A percentile compares a stretch with the other conserved stretches of the same genome.
Evolutionary conservation across 2,113 vertebrate genomes (phyloP).

Genomic region (Pollimyrus isidori): DNA sequence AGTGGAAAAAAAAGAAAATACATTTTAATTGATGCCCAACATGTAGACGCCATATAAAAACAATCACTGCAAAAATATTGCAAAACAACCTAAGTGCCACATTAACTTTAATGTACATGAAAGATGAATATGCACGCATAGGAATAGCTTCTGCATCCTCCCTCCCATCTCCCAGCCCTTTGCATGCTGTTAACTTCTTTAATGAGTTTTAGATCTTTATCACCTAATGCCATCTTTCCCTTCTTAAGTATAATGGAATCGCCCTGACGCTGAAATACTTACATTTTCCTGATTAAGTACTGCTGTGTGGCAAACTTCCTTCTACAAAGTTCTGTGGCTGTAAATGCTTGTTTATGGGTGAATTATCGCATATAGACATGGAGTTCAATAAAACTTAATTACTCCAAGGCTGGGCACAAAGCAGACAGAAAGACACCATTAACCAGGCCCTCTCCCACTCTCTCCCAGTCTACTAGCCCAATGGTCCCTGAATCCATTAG

Average conservation of each 20-base stretch:
- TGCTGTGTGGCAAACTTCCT: neutral
- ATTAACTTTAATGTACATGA: slow-evolving; percentile 1
- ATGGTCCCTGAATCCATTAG: neutral
- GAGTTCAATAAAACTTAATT: neutral
- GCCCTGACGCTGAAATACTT: neutral
- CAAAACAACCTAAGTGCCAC: neutral
- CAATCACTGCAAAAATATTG: neutral
- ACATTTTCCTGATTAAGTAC: neutral
- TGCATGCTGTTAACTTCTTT: slow-evolving; percentile 2
- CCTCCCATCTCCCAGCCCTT: neutral
- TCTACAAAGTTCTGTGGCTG: neutral
- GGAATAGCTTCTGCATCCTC: neutral
- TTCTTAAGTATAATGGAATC: neutral
- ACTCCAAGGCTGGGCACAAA: neutral
- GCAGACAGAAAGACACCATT: neutral
- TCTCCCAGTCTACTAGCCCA: neutral
- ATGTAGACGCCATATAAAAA: neutral
- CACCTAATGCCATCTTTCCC: neutral
- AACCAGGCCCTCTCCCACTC: neutral
- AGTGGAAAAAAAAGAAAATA: neutral
- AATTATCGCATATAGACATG: neutral
- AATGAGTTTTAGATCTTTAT: neutral
- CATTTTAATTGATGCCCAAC: neutral
- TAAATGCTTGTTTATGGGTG: neutral
- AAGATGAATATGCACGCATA: neutral